A percentile compares a stretch with the other conserved stretches of the same genome.
Evolutionary conservation across 2,888 invertebrate species (phyloP).

Genomic region (Melitaea athalia): DNA sequence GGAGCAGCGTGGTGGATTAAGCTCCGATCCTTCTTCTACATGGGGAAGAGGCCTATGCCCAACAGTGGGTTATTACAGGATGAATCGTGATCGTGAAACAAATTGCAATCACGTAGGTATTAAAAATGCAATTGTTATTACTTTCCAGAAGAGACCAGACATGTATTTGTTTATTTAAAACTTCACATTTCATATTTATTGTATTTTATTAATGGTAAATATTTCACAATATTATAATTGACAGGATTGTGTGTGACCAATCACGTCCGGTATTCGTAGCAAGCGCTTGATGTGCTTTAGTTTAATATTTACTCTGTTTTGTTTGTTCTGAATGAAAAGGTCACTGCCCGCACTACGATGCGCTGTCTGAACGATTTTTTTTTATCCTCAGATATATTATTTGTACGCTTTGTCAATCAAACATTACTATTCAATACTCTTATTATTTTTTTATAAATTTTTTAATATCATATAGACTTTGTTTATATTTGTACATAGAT

Average conservation of each 20-base stretch:
- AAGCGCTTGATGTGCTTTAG: constrained; percentile 43
- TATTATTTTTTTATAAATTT: background rate
- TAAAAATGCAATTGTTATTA: too few species aligned
- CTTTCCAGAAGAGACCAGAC: too few species aligned
- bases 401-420: constrained; percentile 27
- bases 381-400: constrained; percentile 27
- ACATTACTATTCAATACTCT: background rate
- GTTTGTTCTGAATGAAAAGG: constrained; percentile 57
- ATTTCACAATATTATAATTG: too few species aligned
- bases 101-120: too few species aligned
- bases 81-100: too few species aligned
- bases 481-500: background rate
- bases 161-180: too few species aligned
- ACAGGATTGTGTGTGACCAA: background rate
- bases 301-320: constrained; percentile 38
- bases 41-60: too few species aligned
- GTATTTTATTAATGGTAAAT: background rate
- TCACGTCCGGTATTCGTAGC: background rate
- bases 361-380: constrained; percentile 25
- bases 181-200: background rate
- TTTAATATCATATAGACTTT: background rate
- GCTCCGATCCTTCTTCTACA: too few species aligned
- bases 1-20: too few species aligned
- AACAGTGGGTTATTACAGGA: too few species aligned
- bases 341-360: constrained; percentile 51